Evolutionary conservation across 2,113 vertebrate species (phyloP), one percentile per base, ranked within the genome.

Genomic region (Peucedramus taeniatus): DNA sequence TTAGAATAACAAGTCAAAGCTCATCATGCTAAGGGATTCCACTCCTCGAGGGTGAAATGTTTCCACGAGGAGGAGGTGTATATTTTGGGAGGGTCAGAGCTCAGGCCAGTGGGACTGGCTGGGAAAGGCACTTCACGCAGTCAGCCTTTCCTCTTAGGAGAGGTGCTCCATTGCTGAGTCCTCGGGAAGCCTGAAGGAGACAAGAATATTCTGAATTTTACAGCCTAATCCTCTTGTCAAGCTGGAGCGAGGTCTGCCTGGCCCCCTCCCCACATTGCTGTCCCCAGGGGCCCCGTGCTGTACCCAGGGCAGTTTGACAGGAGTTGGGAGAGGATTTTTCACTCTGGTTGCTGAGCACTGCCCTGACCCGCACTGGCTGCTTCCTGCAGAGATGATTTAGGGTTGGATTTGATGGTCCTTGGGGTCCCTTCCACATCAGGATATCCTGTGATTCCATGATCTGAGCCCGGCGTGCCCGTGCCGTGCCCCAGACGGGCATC

Each of bases 391-490:
- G 65, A 1, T 4, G 72, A 2, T 11, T 26, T 9, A 4, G 45
- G 53, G 23, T 0, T 31, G 74, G 37, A 9, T 18, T 3, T 0
- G 0, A 2, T 9, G 72, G 4, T 64, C 37, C 45, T 10, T 6
- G 39, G 24, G n/a, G 17, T 45, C 5, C 39, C 26, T 40, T 24
- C 39, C 68, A 37, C 3, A 2, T 3, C 15, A 27, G 45, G 40
- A 17, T 40, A 19, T 7, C 10, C 75, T 24, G 22, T 8, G 45
- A 4, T 11, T 11, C 39, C 40, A 1, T 1, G 30, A 1, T 6
- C 23, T 1, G 16, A 5, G 5, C 4, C 15, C 4, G 0, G 5
- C 5, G 22, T 22, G 37, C 19, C 31, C 4, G 3, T 27, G 4
- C 37, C 5, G 0, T 33, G 44, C 23, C 84, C 31, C 50, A 24